Base-by-base conservation (phyloP, 30 jellyfish, hydroid and myxozoan species). In the Turritopsis dohrnii region DNA sequence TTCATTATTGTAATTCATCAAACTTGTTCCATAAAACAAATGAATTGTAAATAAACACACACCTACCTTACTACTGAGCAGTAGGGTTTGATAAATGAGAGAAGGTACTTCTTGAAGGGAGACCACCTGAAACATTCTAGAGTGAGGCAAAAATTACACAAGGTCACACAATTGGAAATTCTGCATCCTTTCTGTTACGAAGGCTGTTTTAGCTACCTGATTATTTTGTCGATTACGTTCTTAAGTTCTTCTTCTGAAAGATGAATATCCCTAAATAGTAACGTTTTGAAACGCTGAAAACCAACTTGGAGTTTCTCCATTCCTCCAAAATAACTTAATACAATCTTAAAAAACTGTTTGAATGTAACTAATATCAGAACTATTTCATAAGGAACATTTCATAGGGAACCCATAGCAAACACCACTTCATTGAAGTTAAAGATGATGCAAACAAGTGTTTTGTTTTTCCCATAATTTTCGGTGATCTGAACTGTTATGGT, bases 111-210 rank as follows among this genome's bases (percentile, higher is more conserved):
- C 85, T 24, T 83, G 91, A 1, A 79, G 71, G 28, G 88, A 85
- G 21, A 92, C 73, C 30, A 87, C 96, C 22, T 79, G 26, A 28
- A 92, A 81, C 87, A 84, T 92, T 80, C 97, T 92, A 79, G 52
- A 71, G 80, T 52, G 53, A 53, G 20, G 53, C 16, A 27, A 1
- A 23, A n/a, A 8, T 69, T 7, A 7, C 28, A 27, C 8, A 69
- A 13, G 60, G 60, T 41, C 5, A 3, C 13, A 41, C 60, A 41
- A 41, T n/a, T n/a, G n/a, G n/a, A n/a, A n/a, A n/a, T n/a, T n/a
- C n/a, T n/a, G n/a, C n/a, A n/a, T n/a, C n/a, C n/a, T n/a, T n/a
- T n/a, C n/a, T n/a, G n/a, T n/a, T n/a, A n/a, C n/a, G n/a, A n/a
- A n/a, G 28, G 22, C 30, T 27, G 28, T 69, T 60, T 60, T 18